Evolutionary conservation across 2,113 vertebrate genomes (phyloP).

Genomic region (Bambusicola thoracicus): DNA sequence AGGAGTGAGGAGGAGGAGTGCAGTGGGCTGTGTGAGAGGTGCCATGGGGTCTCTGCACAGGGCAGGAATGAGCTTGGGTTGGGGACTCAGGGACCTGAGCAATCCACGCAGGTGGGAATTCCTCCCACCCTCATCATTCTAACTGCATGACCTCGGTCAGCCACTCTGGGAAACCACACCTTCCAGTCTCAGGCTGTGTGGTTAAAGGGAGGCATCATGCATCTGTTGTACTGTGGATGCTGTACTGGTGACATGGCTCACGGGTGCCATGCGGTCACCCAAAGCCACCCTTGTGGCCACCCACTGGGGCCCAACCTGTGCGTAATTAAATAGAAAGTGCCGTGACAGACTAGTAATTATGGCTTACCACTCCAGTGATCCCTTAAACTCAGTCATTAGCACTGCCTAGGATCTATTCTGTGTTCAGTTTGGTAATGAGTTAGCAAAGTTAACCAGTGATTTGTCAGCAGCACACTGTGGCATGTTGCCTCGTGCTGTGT

Average conservation of each 20-base stretch:
- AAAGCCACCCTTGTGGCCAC: neutral
- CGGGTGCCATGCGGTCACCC: neutral
- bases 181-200: neutral
- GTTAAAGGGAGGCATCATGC: neutral
- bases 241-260: neutral
- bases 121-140: neutral
- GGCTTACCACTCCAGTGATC: conserved; percentile 16
- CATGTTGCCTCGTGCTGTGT: neutral
- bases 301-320: rapidly evolving
- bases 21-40: neutral
- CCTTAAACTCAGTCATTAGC: conserved; percentile 58
- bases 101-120: neutral
- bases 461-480: rapidly evolving
- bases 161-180: neutral
- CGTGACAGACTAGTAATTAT: conserved; percentile 43
- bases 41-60: rapidly evolving
- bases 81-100: neutral
- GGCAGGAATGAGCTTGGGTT: rapidly evolving
- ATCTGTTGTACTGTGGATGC: neutral
- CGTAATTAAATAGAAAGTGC: neutral
- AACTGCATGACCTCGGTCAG: neutral
- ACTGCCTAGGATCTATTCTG: neutral
- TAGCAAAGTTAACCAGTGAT: conserved; percentile 14
- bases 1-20: neutral
- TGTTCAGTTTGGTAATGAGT: conserved; percentile 45